Evolutionary conservation across 2,888 invertebrate species (phyloP), one percentile per base, ranked within the genome.

Genomic region (Diaprepes abbreviatus): DNA sequence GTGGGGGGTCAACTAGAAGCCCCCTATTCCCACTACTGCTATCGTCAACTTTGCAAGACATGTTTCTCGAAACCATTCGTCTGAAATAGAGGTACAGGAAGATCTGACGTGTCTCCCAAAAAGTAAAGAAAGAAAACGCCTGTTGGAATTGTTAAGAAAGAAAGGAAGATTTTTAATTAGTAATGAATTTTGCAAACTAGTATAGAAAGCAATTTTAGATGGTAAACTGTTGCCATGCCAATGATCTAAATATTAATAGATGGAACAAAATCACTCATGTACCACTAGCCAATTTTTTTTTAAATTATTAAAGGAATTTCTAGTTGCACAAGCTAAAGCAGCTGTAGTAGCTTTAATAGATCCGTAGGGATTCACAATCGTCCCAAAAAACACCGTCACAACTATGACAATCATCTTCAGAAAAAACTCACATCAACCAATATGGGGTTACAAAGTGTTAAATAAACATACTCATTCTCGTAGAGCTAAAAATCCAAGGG

Each of bases 391-490:
- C n/a, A n/a, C n/a, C n/a, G n/a, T n/a, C n/a, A n/a, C n/a, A n/a
- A n/a, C n/a, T n/a, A n/a, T n/a, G n/a, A n/a, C n/a, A n/a, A n/a
- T n/a, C n/a, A n/a, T n/a, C n/a, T n/a, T n/a, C n/a, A n/a, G n/a
- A n/a, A n/a, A n/a, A n/a, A 57, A 55, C 16, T 57, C 66, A 10
- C 12, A 4, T 33, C 4, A 58, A 58, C 58, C 70, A 40, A 59
- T 77, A 48, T 54, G 12, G 31, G 76, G 78, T 14, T 78, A 76
- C 45, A 76, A 77, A 71, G 52, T 75, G 12, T 38, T 77, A 28
- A 40, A 50, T 12, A 76, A 74, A 70, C 70, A 74, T 58, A 74
- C 74, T 6, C 16, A 7, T 19, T n/a, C 24, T 7, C 71, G 66
- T 59, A 35, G 48, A 0, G 73, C 75, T n/a, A 71, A 75, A 70